These are phyloP conservation scores for Fragariocoptes setiger DNA, from an alignment of 1,140 invertebrate species.

Conservation along the genomic window DNA sequence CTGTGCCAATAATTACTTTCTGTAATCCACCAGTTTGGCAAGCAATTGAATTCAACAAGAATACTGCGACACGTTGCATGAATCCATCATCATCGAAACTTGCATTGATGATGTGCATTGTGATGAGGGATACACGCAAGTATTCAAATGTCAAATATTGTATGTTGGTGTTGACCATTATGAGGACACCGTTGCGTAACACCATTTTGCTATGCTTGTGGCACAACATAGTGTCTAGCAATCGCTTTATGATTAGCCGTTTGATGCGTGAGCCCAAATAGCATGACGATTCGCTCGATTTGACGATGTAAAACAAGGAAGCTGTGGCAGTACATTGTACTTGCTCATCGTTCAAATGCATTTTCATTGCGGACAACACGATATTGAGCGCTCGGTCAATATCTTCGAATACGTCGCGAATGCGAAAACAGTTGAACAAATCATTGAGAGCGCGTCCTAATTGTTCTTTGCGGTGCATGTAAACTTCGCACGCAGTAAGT, in stretches of 20 bases:
- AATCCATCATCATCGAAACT: slow-evolving; percentile 61
- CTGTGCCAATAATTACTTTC: slow-evolving; percentile 54
- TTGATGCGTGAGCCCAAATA: slow-evolving; percentile 28
- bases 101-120: slow-evolving; percentile 16
- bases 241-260: slow-evolving; percentile 14
- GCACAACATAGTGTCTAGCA: slow-evolving; percentile 17
- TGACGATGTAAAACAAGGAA: slow-evolving; percentile 72
- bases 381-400: slow-evolving; percentile 29
- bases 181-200: background rate
- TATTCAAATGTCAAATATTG: background rate
- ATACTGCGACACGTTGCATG: slow-evolving; percentile 56
- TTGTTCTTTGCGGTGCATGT: slow-evolving; percentile 30
- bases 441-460: slow-evolving; percentile 57
- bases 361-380: slow-evolving; percentile 51
- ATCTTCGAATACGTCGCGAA: slow-evolving; percentile 13
- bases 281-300: slow-evolving; percentile 35
- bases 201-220: slow-evolving; percentile 18
- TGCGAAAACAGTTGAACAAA: slow-evolving; percentile 58
- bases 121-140: background rate
- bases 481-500: slow-evolving; percentile 28
- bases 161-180: background rate
- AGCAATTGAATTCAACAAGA: slow-evolving; percentile 68
- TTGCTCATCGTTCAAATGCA: slow-evolving; percentile 42
- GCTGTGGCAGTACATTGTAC: slow-evolving; percentile 73
- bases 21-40: slow-evolving; percentile 77